Percentiles rank a stretch among this genome's conserved stretches.
Conservation (phyloP, 2,797 vertebrate genomes). For the Labroides dimidiatus region DNA sequence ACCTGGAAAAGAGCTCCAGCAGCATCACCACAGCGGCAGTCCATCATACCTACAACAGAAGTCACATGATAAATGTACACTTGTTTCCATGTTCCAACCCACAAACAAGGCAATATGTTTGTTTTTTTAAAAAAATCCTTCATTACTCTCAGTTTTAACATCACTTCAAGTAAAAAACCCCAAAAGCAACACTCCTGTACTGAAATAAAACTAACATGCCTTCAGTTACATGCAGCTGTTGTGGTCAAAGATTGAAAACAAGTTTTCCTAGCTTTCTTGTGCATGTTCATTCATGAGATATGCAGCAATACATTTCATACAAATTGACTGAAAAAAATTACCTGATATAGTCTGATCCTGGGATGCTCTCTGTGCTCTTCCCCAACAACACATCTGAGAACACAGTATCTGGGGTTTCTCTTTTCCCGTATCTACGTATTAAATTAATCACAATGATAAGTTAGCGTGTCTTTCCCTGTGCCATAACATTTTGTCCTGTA, state of each 20-base stretch:
- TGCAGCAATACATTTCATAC: not conserved
- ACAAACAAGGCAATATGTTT: not conserved
- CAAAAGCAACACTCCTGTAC: not conserved
- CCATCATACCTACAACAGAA: constrained; percentile 68
- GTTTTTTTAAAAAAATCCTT: constrained; percentile 1
- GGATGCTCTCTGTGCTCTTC: constrained; percentile 90
- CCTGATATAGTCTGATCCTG: constrained; percentile 86
- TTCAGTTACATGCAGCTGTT: not conserved
- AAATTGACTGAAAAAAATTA: constrained; percentile 22
- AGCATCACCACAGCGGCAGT: constrained; percentile 71
- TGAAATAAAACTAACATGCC: not conserved
- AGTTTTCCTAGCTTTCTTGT: not conserved
- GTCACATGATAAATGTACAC: not conserved
- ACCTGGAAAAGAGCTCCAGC: constrained; percentile 8
- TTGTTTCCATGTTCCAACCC: not conserved
- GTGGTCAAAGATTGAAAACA: not conserved
- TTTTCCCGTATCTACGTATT: constrained; percentile 90
- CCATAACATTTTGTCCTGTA: not conserved
- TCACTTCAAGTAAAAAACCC: not conserved
- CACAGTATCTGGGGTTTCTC: constrained; percentile 89
- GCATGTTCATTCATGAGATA: not conserved
- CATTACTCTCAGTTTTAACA: not conserved
- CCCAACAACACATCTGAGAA: constrained; percentile 90
- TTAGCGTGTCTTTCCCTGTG: not conserved
- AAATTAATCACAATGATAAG: constrained; percentile 14